These are phyloP conservation scores for Pteruthius melanotis DNA, from an alignment of 2,113 vertebrate species.

Conservation along the genomic window DNA sequence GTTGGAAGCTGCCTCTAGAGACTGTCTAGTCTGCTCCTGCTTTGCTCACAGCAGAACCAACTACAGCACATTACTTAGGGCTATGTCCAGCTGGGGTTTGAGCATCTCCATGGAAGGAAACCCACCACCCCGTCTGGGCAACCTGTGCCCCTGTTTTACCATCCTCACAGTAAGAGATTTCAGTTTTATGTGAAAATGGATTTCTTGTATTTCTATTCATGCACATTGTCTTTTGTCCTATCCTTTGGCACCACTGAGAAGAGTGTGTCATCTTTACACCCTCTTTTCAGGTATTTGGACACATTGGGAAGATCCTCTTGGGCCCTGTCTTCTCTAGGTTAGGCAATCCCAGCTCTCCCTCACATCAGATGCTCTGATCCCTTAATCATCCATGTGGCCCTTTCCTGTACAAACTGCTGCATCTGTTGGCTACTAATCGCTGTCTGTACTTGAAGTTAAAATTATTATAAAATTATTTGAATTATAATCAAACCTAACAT, in stretches of 20 bases:
- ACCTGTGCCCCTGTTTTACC: not conserved
- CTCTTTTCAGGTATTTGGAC: not conserved
- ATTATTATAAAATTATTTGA: not conserved
- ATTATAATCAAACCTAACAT: not conserved
- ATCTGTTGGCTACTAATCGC: not conserved
- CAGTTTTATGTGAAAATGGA: not conserved
- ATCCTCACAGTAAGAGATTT: not conserved
- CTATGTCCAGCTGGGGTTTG: not conserved
- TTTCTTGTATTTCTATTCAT: not conserved
- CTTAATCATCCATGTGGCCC: not conserved
- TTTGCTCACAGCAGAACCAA: not conserved
- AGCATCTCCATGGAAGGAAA: not conserved
- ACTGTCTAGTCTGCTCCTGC: not conserved
- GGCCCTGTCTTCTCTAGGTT: not conserved
- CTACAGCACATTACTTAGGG: not conserved
- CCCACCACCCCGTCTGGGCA: not conserved
- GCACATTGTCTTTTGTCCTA: not conserved
- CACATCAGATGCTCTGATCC: not conserved
- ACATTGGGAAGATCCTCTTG: not conserved
- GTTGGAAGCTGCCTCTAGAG: not conserved
- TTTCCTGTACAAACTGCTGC: not conserved
- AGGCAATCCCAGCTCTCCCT: not conserved
- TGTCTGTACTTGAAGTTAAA: not conserved
- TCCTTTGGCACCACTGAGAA: not conserved
- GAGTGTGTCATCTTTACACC: not conserved